phyloP scores from a whole-genome alignment of 2,888 invertebrate genomes.

The Gastracanthus pulcherrimus region DNA sequence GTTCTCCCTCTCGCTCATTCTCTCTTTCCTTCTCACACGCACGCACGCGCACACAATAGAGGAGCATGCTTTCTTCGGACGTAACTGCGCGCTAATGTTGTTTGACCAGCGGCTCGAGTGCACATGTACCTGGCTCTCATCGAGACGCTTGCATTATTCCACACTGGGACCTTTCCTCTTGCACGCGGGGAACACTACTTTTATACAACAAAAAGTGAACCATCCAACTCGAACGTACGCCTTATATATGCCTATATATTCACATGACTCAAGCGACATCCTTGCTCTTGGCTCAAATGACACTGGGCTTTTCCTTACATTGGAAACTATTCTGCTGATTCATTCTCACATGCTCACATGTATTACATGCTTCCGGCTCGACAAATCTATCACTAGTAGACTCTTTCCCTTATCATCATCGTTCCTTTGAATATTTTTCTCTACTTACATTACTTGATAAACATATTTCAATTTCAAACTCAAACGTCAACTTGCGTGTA shows the following conservation, averaged over 20 bases:
- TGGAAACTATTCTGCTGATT: constrained; percentile 3
- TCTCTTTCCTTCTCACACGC: neutral
- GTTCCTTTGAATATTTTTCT: too few relatives aligned
- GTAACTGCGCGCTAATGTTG: constrained; percentile 43
- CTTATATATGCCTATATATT: constrained; percentile 10
- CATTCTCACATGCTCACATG: constrained; percentile 56
- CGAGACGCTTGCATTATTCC: constrained; percentile 1
- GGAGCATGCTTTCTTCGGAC: constrained; percentile 42
- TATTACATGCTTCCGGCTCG: constrained; percentile 17
- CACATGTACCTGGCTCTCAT: constrained; percentile 32
- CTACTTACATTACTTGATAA: too few relatives aligned
- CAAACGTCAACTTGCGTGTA: too few relatives aligned
- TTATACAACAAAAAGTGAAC: constrained; percentile 11
- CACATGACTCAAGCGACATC: constrained; percentile 46
- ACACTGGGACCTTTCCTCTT: constrained; percentile 26
- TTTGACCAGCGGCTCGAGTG: constrained; percentile 50
- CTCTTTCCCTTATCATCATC: too few relatives aligned
- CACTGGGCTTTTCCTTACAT: constrained; percentile 34
- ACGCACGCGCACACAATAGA: constrained; percentile 10
- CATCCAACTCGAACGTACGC: constrained; percentile 1
- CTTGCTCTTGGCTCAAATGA: constrained; percentile 42
- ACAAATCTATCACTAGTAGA: too few relatives aligned
- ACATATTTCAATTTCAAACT: too few relatives aligned
- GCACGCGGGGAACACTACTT: constrained; percentile 33
- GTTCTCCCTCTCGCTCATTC: neutral